A percentile compares a stretch with the other conserved stretches of the same genome.
Evolutionary conservation across 1,140 invertebrate species (phyloP).

Genomic region (Manduca sexta): DNA sequence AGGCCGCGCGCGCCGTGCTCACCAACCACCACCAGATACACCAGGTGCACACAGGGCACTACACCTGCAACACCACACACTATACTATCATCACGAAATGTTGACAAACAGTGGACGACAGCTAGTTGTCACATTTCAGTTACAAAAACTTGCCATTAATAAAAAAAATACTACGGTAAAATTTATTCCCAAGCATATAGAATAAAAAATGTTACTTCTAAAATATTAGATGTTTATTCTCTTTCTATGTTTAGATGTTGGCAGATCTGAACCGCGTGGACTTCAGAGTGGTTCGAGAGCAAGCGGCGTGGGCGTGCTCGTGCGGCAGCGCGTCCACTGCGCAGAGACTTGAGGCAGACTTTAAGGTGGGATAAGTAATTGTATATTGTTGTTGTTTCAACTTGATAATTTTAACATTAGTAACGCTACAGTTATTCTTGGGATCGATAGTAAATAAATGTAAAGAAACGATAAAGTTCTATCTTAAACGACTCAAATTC

Average conservation of each 20-base stretch:
- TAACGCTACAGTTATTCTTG: no score
- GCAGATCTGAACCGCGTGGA: constrained; percentile 97
- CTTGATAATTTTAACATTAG: no score
- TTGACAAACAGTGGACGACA: neutral
- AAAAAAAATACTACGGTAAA: neutral
- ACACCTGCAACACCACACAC: neutral
- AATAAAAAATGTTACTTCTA: neutral
- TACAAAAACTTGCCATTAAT: neutral
- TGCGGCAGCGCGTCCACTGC: constrained; percentile 92
- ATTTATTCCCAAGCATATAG: neutral
- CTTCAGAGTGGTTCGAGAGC: constrained; percentile 95
- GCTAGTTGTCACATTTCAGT: neutral
- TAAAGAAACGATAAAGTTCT: no score
- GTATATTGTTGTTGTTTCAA: no score
- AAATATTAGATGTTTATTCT: neutral
- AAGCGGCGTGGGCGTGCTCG: constrained; percentile 97
- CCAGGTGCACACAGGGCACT: constrained; percentile 28
- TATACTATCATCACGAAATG: neutral
- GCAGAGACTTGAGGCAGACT: constrained; percentile 91
- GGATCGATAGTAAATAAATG: no score
- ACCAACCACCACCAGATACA: constrained; percentile 95
- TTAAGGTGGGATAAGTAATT: constrained; percentile 77
- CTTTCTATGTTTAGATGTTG: constrained; percentile 88
- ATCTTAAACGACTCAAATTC: no score
- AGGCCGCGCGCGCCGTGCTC: constrained; percentile 94